Base-by-base conservation (phyloP, 1,140 invertebrate species). In the Drosophila nikananu region DNA sequence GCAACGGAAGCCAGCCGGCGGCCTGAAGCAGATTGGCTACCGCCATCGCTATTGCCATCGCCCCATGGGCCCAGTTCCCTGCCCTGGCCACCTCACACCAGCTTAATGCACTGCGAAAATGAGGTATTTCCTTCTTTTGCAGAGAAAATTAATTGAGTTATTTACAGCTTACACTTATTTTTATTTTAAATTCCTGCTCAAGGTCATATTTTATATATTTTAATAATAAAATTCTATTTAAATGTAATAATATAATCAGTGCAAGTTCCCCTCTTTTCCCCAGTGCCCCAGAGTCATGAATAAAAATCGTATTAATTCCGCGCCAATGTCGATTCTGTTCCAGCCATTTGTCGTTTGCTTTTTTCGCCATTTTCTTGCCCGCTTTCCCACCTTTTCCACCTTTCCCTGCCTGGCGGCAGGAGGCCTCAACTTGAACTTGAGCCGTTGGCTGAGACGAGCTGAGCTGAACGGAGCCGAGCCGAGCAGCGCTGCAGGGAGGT, bases 221-320 rank as follows among this genome's bases (percentile, higher is more conserved):
- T 8, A n/a, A 12, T 51, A 9, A 0, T n/a, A 9, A 10, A 30
- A 8, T 12, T 30, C 2, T 5, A 0, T 3, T 52, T 32, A 35
- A 35, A 13, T 12, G 4, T 35, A 35, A 4, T 35, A 35, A 35
- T 35, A 13, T 35, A 35, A 35, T 35, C 32, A 35, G 10, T 35
- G 0, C 2, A 35, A 35, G 2, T 35, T 32, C 13, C 15, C 0
- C 13, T 19, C 1, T 15, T 51, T 58, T 41, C 19, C 23, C 32
- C 19, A 5, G 46, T 79, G 76, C 44, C 57, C 44, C 57, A 41
- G 42, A 73, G 84, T 80, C 86, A 89, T 89, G 84, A 90, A 89
- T 90, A 89, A 89, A 90, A 89, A 89, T 89, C 84, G 84, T 86
- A 89, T 89, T 89, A 89, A 89, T 89, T 90, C 70, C 72, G 86